These are phyloP conservation scores for Blastobasis lacticolella DNA, from an alignment of 2,888 invertebrate species.

Conservation along the genomic window DNA sequence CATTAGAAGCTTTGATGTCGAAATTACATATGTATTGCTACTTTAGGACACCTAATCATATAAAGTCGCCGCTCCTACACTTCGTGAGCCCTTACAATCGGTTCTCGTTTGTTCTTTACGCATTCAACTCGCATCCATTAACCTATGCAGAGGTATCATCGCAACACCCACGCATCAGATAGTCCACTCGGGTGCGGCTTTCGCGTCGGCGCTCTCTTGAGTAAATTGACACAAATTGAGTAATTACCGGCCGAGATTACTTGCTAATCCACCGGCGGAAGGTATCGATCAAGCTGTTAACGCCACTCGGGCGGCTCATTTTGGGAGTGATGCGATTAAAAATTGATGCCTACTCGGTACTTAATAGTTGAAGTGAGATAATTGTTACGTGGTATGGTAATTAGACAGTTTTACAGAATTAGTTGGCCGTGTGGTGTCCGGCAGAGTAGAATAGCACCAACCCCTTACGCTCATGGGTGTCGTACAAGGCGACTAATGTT, in stretches of 20 bases:
- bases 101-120: no score
- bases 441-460: no score
- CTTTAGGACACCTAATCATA: no score
- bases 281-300: slow-evolving; percentile 49
- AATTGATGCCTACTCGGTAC: background rate
- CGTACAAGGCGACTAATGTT: no score
- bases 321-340: slow-evolving; percentile 7
- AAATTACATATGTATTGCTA: no score
- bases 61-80: no score
- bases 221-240: slow-evolving; percentile 66
- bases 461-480: no score
- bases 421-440: no score
- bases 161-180: slow-evolving; percentile 24
- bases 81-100: no score
- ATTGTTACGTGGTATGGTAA: background rate
- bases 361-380: background rate
- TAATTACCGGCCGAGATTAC: slow-evolving; percentile 63
- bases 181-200: slow-evolving; percentile 10
- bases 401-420: background rate
- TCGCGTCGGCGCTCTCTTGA: slow-evolving; percentile 29
- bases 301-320: slow-evolving; percentile 12
- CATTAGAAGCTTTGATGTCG: no score
- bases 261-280: slow-evolving; percentile 48
- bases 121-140: no score
- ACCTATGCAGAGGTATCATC: no score